Evolutionary conservation across 2,113 vertebrate genomes (phyloP), one percentile per base, ranked within the genome.

Genomic region (Crotalus viridis): DNA sequence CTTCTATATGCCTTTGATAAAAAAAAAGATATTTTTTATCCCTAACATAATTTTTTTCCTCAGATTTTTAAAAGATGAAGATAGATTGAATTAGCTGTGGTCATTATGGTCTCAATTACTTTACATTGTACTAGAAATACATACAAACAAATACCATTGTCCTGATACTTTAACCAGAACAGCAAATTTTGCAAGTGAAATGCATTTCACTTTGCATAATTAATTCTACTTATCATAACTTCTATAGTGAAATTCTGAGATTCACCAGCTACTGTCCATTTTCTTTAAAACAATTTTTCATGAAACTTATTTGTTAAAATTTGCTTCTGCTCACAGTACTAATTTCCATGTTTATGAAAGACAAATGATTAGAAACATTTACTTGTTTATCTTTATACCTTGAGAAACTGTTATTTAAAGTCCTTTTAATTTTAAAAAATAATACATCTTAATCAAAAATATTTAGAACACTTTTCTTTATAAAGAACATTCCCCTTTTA

Each of bases 41-140:
- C 85, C 90, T 94, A 87, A 81, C 24, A 12, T 90, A 85, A 2
- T 95, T 81, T 94, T 95, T 94, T 90, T 15, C 10, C 15, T 39
- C 96, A 48, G 15, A 46, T 48, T 95, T 95, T 93, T 89, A 96
- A 89, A 87, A 95, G 87, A 3, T 61, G 46, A 96, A 96, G 91
- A 95, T 94, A 97, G 6, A 21, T 95, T 92, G 95, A 89, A 90
- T 90, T 93, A 94, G 74, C 64, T 95, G 93, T 94, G 95, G 95
- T 2, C 0, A 55, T 95, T 94, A 3, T 88, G 48, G 94, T 94
- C 8, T 12, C 17, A 81, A 43, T 89, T 81, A 48, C 15, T 96
- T 96, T 93, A 95, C 95, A 96, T 95, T 95, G 91, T 94, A 92
- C 87, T 94, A 69, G 87, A 92, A 91, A 55, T 6, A n/a, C 61